Percentiles rank a stretch among this genome's conserved stretches.
Evolutionary conservation across 2,888 invertebrate genomes (phyloP).

Genomic region (Hydriomena furcata): DNA sequence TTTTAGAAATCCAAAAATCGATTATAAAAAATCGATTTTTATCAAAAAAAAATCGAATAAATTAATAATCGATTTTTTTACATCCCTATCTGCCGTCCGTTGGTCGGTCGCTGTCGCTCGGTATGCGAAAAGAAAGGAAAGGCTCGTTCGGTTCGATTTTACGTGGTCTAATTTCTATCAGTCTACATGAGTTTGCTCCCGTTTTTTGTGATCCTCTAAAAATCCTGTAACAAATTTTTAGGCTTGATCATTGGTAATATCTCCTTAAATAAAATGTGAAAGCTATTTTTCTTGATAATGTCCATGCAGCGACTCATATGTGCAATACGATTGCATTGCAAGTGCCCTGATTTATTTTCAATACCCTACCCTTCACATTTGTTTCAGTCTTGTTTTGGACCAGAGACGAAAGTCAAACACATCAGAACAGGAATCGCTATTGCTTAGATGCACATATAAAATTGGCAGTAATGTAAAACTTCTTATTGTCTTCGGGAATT

Average conservation of each 20-base stretch:
- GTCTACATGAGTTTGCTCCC: no score
- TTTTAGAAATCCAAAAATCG: no score
- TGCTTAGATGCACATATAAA: background rate
- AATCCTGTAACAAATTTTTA: background rate
- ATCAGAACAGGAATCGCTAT: slow-evolving; percentile 5
- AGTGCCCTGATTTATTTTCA: slow-evolving; percentile 59
- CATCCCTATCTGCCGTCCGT: no score
- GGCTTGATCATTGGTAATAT: no score
- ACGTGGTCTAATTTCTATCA: background rate
- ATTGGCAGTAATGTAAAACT: slow-evolving; percentile 4
- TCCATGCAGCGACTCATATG: slow-evolving; percentile 5
- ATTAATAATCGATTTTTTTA: no score
- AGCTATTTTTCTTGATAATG: slow-evolving; percentile 14
- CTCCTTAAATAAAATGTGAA: no score
- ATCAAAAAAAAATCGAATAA: no score
- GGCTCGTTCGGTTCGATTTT: background rate
- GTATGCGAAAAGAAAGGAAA: background rate
- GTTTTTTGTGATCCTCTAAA: no score
- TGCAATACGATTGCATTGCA: no score
- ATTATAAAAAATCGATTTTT: no score
- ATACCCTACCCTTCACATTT: slow-evolving; percentile 38
- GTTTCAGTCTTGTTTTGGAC: slow-evolving; percentile 40
- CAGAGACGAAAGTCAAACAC: slow-evolving; percentile 22
- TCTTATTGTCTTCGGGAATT: slow-evolving; percentile 19
- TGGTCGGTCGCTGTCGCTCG: no score